These are phyloP conservation scores for Byasa hedistus DNA, from an alignment of 2,888 invertebrate genomes.

Conservation along the genomic window DNA sequence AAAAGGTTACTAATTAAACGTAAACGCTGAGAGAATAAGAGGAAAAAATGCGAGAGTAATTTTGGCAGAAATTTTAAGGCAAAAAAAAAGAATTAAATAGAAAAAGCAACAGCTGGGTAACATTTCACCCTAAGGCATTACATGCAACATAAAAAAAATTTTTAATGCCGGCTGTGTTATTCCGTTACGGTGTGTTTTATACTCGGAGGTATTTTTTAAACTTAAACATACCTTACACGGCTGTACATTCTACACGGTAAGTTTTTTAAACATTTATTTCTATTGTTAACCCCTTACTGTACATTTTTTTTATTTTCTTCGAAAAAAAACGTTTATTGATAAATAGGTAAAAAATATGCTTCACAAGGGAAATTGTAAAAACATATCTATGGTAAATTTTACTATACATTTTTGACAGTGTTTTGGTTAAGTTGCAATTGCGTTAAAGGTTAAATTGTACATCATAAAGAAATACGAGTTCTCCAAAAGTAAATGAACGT, in stretches of 20 bases:
- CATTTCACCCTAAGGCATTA: slow-evolving; percentile 35
- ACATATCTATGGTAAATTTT: too few relatives aligned
- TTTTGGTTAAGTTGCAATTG: too few relatives aligned
- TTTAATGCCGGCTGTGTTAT: slow-evolving; percentile 29
- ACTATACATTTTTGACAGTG: too few relatives aligned
- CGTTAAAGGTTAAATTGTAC: too few relatives aligned
- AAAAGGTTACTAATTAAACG: slow-evolving; percentile 35
- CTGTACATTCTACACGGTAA: neutral
- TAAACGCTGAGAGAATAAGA: slow-evolving; percentile 37
- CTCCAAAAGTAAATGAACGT: neutral
- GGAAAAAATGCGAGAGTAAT: slow-evolving; percentile 35
- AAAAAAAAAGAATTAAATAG: slow-evolving; percentile 33
- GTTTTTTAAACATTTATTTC: too few relatives aligned
- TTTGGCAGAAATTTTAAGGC: slow-evolving; percentile 32
- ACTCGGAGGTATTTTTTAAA: slow-evolving; percentile 3
- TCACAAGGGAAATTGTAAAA: too few relatives aligned
- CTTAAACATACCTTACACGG: slow-evolving; percentile 7
- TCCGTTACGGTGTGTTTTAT: slow-evolving; percentile 23
- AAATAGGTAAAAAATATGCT: too few relatives aligned
- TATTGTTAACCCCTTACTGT: too few relatives aligned
- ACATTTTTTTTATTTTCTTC: too few relatives aligned
- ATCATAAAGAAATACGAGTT: too few relatives aligned
- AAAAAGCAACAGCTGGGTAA: slow-evolving; percentile 33
- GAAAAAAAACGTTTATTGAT: too few relatives aligned
- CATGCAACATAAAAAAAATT: slow-evolving; percentile 34